Percentiles rank a stretch among this genome's conserved stretches.
phyloP scores from a whole-genome alignment of 2,888 invertebrate genomes.

The Drosophila aldrichi region DNA sequence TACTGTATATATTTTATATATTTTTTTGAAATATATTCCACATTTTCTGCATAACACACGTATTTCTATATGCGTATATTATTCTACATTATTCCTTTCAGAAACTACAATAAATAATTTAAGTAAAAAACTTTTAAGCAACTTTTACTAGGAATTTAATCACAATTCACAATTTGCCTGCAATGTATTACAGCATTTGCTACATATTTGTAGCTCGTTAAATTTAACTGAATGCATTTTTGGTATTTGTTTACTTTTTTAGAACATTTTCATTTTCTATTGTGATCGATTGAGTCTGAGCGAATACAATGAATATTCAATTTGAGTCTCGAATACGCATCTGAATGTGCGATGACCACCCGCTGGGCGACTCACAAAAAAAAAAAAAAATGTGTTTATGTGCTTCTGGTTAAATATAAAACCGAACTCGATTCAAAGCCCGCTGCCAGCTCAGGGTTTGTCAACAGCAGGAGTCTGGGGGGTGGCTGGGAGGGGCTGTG shows the following conservation, averaged over 20 bases:
- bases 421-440: slow-evolving; percentile 26
- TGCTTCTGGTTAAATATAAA: slow-evolving; percentile 35
- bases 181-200: neutral
- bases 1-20: neutral
- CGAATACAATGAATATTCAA: slow-evolving; percentile 27
- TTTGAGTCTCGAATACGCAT: slow-evolving; percentile 17
- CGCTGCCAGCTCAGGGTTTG: slow-evolving; percentile 40
- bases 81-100: no score
- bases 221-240: slow-evolving; percentile 14
- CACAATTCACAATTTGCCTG: neutral
- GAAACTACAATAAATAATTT: neutral
- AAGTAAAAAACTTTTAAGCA: neutral
- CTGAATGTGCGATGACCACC: slow-evolving; percentile 21
- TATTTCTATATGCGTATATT: no score
- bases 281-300: slow-evolving; percentile 20
- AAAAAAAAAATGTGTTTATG: neutral
- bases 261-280: slow-evolving; percentile 26
- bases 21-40: no score
- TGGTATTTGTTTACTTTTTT: slow-evolving; percentile 1
- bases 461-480: slow-evolving; percentile 36
- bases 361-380: slow-evolving; percentile 2
- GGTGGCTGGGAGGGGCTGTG: no score
- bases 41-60: no score
- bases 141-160: no score
- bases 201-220: neutral